Base-by-base conservation (phyloP, 2,113 vertebrate genomes). In the Tiliqua scincoides region DNA sequence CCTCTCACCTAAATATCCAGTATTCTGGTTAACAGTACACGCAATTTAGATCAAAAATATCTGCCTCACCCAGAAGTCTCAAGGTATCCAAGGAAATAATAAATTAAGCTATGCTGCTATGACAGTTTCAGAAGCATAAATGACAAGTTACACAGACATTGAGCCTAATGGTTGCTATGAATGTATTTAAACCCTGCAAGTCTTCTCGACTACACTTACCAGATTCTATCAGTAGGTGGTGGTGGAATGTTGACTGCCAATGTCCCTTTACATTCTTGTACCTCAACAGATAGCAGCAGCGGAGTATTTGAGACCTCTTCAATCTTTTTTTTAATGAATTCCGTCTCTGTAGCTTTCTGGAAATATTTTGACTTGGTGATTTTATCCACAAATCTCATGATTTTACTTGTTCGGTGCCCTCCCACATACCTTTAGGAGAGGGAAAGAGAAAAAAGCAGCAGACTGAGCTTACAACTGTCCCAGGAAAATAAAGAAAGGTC, bases 241-340 rank as follows among this genome's bases (percentile, higher is more conserved):
- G 99, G 98, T 70, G 99, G 99, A 93, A 99, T 98, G 96, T 99
- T 99, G 94, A 99, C 98, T 6, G 98, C 97, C 90, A 99, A 95
- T 0, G 97, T 98, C 89, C 99, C 99, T 76, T 94, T 96, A 86
- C 98, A 99, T 93, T 99, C 99, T 61, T 99, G 99, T 25, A 99
- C 98, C 96, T 99, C 99, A 87, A 99, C 99, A 0, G 98, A 99
- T 79, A 99, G 97, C 94, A 99, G 96, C 93, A 99, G 94, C 1
- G 99, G 99, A 8, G 99, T 99, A 91, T 99, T 99, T 40, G 99
- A 99, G 88, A 99, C 98, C 94, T 99, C 99, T 94, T 99, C 99
- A 74, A 99, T 99, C 93, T 99, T 99, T 96, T 99, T 99, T 96
- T 99, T 99, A 86, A 99, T 99, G 91, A 99, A 99, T 90, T 99